phyloP scores from a whole-genome alignment of 1,140 invertebrate species.

The Harpegnathos saltator region DNA sequence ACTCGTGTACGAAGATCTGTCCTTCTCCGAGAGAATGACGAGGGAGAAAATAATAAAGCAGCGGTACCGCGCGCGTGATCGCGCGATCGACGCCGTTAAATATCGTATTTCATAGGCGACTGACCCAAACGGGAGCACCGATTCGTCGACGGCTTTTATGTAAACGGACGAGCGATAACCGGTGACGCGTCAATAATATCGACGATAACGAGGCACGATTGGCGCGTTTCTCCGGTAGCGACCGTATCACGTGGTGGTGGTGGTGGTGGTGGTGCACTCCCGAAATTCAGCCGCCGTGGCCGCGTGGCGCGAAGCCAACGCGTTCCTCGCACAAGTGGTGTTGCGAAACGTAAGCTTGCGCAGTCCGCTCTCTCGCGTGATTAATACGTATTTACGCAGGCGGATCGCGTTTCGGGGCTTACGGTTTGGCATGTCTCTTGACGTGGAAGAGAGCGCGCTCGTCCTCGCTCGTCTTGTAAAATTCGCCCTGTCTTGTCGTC shows the following conservation, averaged over 20 bases:
- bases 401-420: neutral
- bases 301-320: conserved; percentile 12
- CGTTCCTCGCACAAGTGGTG: conserved; percentile 9
- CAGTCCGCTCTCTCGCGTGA: neutral
- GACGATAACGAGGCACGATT: conserved; percentile 31
- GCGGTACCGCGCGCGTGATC: conserved; percentile 30
- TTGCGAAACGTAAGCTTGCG: conserved; percentile 1
- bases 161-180: conserved; percentile 23
- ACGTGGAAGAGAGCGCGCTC: too few relatives aligned
- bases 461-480: too few relatives aligned
- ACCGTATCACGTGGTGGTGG: too few relatives aligned
- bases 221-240: conserved; percentile 1
- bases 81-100: conserved; percentile 68
- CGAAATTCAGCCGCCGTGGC: conserved; percentile 18
- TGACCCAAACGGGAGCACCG: conserved; percentile 61
- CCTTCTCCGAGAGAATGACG: conserved; percentile 20
- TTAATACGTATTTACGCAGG: neutral
- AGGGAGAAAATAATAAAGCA: conserved; percentile 13
- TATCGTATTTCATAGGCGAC: conserved; percentile 65
- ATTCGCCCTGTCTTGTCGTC: too few relatives aligned
- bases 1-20: conserved; percentile 60
- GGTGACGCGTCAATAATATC: conserved; percentile 44
- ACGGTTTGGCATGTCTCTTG: too few relatives aligned
- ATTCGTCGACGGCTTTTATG: conserved; percentile 60
- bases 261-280: conserved; percentile 3